Conservation (phyloP, 1,140 invertebrate genomes). For the Drosophila fuyamai region DNA sequence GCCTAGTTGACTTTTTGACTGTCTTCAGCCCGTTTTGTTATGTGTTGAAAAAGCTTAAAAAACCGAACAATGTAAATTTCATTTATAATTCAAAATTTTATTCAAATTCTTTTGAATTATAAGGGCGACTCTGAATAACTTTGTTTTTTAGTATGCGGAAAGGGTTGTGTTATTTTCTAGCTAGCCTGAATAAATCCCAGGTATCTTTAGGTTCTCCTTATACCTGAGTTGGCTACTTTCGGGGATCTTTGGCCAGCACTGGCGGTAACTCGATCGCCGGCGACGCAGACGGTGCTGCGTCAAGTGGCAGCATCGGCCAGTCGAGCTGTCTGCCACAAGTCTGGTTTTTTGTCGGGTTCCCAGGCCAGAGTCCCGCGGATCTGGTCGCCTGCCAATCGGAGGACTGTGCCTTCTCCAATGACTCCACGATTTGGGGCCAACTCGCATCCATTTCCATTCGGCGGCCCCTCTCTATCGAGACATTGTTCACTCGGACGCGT, state of each 20-base stretch:
- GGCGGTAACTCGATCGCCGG: slow-evolving; percentile 50
- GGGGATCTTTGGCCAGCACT: not conserved
- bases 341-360: slow-evolving; percentile 34
- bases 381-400: slow-evolving; percentile 36
- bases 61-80: too few relatives aligned
- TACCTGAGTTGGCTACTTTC: not conserved
- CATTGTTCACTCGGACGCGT: slow-evolving; percentile 59
- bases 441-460: slow-evolving; percentile 11
- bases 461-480: slow-evolving; percentile 28
- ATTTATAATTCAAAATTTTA: too few relatives aligned
- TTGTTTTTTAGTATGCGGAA: too few relatives aligned
- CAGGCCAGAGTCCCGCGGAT: slow-evolving; percentile 9
- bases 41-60: too few relatives aligned
- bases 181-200: not conserved
- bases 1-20: not conserved
- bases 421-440: slow-evolving; percentile 11
- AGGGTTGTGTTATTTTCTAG: too few relatives aligned
- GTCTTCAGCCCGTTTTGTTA: not conserved
- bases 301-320: slow-evolving; percentile 75
- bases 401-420: slow-evolving; percentile 31
- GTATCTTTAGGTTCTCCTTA: not conserved
- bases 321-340: slow-evolving; percentile 74
- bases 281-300: slow-evolving; percentile 70
- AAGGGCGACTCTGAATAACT: too few relatives aligned
- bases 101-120: too few relatives aligned